Conservation (phyloP, 2,113 vertebrate species). For the Felis catus region F.catus_Fca126_mat1.0 CM031416.1:150674501-150675000, state of each 20-base stretch:
- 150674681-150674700: neutral
- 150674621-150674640: neutral
- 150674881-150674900: neutral
- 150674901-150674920: neutral
- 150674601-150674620: no score
- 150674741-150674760: neutral
- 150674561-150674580: neutral
- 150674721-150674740: neutral
- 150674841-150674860: neutral
- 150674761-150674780: neutral
- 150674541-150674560: neutral
- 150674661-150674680: neutral
- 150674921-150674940: neutral
- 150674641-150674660: rapidly evolving
- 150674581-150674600: rapidly evolving
- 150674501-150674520: rapidly evolving
- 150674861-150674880: neutral
- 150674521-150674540: neutral
- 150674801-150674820: neutral
- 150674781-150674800: rapidly evolving
- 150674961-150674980: no score
- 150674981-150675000: no score
- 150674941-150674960: neutral
- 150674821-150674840: neutral
- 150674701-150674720: neutral